Evolutionary conservation across 2,888 invertebrate species (phyloP).

Genomic region (Xestia ashworthii): DNA sequence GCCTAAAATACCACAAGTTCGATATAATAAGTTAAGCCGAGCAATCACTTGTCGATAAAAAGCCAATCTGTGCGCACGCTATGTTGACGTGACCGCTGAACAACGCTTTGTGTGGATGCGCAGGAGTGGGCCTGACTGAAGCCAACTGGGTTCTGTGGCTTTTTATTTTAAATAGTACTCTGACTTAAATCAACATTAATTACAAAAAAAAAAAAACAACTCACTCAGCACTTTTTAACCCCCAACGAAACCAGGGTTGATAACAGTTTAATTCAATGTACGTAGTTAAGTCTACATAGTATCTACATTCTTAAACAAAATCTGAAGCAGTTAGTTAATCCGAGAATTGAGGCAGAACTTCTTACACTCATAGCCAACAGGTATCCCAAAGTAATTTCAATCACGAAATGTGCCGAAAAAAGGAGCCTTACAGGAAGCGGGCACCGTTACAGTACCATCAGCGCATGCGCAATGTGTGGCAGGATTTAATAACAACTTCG

Average conservation of each 20-base stretch:
- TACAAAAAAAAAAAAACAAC: not conserved
- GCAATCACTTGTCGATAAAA: conserved; percentile 31
- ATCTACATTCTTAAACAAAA: not conserved
- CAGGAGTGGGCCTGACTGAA: not conserved
- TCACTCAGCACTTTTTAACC: not conserved
- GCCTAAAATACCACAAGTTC: conserved; percentile 15
- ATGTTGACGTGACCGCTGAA: conserved; percentile 35
- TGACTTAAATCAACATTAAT: not conserved
- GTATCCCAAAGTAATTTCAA: not conserved
- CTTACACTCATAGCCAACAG: not conserved
- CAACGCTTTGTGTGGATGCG: not conserved
- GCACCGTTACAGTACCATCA: conserved; percentile 9
- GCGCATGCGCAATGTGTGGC: conserved; percentile 37
- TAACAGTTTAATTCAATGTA: not conserved
- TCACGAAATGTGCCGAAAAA: conserved; percentile 5
- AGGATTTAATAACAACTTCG: conserved; percentile 16
- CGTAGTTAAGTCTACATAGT: not conserved
- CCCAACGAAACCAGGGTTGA: not conserved
- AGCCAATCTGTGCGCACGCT: conserved; percentile 41
- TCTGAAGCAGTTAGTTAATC: not conserved
- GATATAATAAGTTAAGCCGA: conserved; percentile 15
- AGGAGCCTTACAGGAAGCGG: conserved; percentile 13
- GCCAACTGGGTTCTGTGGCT: not conserved
- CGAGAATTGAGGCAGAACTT: not conserved
- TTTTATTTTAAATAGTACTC: not conserved